Percentiles rank a stretch among this genome's conserved stretches.
These are phyloP conservation scores for Pao palembangensis DNA, from an alignment of 2,113 vertebrate genomes.

Conservation along the genomic window DNA sequence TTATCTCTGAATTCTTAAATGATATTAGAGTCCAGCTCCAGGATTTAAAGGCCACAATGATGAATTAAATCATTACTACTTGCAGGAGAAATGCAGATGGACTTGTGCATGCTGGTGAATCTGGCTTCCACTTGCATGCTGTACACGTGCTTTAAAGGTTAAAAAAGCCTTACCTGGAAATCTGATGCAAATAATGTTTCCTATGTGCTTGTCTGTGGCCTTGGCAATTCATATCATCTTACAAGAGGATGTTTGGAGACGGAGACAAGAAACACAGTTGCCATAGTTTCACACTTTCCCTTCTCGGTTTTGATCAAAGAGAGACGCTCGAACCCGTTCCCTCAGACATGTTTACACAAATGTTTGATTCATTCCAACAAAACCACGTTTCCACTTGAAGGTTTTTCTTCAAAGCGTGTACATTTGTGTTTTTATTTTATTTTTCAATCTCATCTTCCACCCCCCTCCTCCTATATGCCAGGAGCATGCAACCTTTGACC, in stretches of 20 bases:
- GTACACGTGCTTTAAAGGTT: constrained; percentile 13
- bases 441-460: not conserved
- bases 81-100: constrained; percentile 8
- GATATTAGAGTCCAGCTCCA: constrained; percentile 18
- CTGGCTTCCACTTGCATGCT: constrained; percentile 6
- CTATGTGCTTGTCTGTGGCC: constrained; percentile 15
- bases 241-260: constrained; percentile 40
- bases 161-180: constrained; percentile 39
- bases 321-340: constrained; percentile 28
- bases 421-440: not conserved
- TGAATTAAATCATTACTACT: constrained; percentile 7
- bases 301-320: constrained; percentile 41
- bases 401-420: not conserved
- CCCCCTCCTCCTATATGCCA: not conserved
- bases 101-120: not conserved
- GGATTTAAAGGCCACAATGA: constrained; percentile 32
- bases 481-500: constrained; percentile 28
- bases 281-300: constrained; percentile 64
- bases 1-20: constrained; percentile 21
- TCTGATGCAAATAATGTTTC: constrained; percentile 17
- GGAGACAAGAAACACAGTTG: constrained; percentile 52
- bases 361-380: not conserved
- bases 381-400: not conserved
- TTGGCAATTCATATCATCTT: constrained; percentile 29
- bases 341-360: constrained; percentile 32